Evolutionary conservation across 2,113 vertebrate genomes (phyloP).

Genomic region (Odobenus rosmarus): DNA sequence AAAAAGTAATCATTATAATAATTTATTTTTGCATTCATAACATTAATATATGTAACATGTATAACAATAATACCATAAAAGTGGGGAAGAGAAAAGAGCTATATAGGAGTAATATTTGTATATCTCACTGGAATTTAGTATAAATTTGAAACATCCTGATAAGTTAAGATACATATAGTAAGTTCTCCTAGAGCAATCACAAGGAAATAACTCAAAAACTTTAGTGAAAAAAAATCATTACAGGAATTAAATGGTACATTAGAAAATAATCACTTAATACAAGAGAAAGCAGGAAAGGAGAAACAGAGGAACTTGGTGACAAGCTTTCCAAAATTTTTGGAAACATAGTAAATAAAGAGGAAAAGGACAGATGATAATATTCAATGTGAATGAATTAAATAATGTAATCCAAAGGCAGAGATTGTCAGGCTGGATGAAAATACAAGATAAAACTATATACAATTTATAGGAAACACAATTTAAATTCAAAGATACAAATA

Average conservation of each 20-base stretch:
- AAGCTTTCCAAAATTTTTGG: no score
- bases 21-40: neutral
- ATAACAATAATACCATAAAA: neutral
- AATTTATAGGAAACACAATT: neutral
- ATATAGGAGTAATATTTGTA: neutral
- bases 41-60: neutral
- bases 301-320: neutral
- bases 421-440: neutral
- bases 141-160: neutral
- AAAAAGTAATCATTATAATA: neutral
- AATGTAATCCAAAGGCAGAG: neutral
- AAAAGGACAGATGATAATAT: neutral
- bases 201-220: neutral
- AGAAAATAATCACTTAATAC: neutral
- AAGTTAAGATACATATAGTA: neutral
- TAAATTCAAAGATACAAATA: neutral
- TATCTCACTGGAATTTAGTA: neutral
- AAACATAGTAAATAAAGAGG: neutral
- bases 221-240: neutral
- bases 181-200: neutral
- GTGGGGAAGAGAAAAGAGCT: neutral
- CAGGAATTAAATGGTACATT: neutral
- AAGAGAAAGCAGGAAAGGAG: neutral
- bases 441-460: neutral
- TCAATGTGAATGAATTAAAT: neutral